Evolutionary conservation across 2,797 vertebrate genomes (phyloP).

Genomic region (Tadarida brasiliensis): DNA sequence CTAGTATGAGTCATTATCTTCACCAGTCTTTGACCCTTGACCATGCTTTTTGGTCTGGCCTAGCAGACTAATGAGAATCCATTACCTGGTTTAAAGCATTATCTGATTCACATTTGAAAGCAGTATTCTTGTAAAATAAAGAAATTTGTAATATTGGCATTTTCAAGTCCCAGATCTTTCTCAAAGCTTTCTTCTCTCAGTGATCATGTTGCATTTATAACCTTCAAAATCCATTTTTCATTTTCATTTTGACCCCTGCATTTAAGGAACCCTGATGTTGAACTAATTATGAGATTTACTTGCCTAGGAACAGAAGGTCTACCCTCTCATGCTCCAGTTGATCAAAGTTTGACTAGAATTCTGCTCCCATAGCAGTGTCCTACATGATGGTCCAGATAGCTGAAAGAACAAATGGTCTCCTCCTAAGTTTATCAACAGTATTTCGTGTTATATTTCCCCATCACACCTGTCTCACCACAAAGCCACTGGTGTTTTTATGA

Average conservation of each 20-base stretch:
- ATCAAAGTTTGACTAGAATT: conserved; percentile 21
- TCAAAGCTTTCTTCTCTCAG: conserved; percentile 30
- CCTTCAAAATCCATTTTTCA: not conserved
- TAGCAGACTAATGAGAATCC: not conserved
- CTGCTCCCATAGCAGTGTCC: not conserved
- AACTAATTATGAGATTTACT: conserved; percentile 28
- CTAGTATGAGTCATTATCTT: not conserved
- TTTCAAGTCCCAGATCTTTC: not conserved
- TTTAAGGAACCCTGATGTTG: not conserved
- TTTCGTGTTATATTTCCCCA: not conserved
- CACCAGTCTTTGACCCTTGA: not conserved
- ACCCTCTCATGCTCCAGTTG: not conserved
- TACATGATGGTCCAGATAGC: conserved; percentile 1
- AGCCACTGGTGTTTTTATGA: not conserved
- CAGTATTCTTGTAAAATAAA: not conserved
- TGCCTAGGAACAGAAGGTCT: conserved; percentile 1
- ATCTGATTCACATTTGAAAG: conserved; percentile 11
- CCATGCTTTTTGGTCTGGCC: not conserved
- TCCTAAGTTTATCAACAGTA: not conserved
- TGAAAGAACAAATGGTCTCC: not conserved
- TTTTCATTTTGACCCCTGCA: not conserved
- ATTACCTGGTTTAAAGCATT: not conserved
- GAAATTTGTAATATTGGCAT: not conserved
- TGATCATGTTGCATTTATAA: not conserved
- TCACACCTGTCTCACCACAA: not conserved